Evolutionary conservation across 2,888 invertebrate species (phyloP), one percentile per base, ranked within the genome.

Genomic region (Chrysomela aeneicollis): DNA sequence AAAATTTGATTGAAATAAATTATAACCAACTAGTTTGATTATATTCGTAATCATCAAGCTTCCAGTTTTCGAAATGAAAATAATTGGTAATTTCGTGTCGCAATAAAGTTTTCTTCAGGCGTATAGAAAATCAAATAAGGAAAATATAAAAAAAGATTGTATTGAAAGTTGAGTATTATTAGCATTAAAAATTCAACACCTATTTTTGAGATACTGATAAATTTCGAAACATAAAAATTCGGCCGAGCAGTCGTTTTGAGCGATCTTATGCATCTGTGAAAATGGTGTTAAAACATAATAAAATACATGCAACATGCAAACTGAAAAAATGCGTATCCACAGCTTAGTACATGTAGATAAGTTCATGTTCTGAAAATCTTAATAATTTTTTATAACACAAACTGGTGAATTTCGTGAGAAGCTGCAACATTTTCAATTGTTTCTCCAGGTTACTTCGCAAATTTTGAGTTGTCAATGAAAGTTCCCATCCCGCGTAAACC

Each of bases 221-320:
- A 72, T 75, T 67, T 71, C 68, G 66, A 72, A 74, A 73, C 68
- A 63, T 74, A 61, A 73, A 69, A 67, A 76, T 74, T 80, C 78
- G 80, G 81, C 81, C 78, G 80, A 80, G 79, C 80, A 78, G 72
- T 76, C 80, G 82, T 81, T 82, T 82, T 81, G 82, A 82, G 82
- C 82, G 79, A 82, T 82, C 82, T 81, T 82, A 82, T 82, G 82
- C 82, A 82, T 82, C 82, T 82, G 82, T 81, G 80, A 75, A 80
- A 79, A 79, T 79, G 71, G 78, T 78, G 77, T 77, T 75, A 76
- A 75, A 59, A 59, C 47, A 76, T 73, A 74, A 67, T 68, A 74
- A 75, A 76, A 80, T 57, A 66, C 81, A 80, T 82, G 80, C 82
- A 73, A 66, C 80, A 81, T 79, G 82, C 80, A 73, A 75, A 78